A percentile compares a stretch with the other conserved stretches of the same genome.
Conservation (phyloP, 2,888 invertebrate species). For the Agonopterix heracliana region DNA sequence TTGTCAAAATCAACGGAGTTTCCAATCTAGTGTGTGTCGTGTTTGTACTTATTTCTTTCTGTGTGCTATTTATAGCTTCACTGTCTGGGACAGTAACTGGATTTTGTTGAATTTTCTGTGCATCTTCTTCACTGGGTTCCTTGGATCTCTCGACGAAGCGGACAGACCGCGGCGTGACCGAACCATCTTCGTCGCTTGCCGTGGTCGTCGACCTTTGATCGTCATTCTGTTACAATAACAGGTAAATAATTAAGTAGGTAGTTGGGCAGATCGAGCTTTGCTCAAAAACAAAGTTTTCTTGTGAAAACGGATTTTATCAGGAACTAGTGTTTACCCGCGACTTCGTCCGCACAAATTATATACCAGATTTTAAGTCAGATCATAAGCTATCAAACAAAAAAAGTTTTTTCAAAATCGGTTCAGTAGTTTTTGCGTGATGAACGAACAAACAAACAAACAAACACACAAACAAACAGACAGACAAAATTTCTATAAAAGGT, state of each 20-base stretch:
- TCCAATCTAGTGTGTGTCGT: conserved; percentile 41
- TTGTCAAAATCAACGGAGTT: conserved; percentile 52
- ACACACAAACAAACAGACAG: too few species aligned
- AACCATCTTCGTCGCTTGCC: conserved; percentile 75
- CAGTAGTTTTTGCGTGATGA: too few species aligned
- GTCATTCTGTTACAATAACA: conserved; percentile 39
- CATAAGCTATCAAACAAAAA: too few species aligned
- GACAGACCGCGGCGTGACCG: conserved; percentile 78
- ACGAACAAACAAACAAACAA: too few species aligned
- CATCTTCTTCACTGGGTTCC: conserved; percentile 36
- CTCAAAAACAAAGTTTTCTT: neutral
- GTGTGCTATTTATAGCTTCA: neutral
- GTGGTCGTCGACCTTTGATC: conserved; percentile 58
- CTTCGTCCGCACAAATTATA: too few species aligned
- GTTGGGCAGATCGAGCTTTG: neutral
- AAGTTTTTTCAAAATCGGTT: too few species aligned
- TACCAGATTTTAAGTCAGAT: too few species aligned
- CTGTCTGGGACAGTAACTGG: neutral
- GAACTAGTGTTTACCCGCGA: too few species aligned
- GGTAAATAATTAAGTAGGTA: neutral
- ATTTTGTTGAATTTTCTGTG: conserved; percentile 11
- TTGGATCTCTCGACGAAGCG: conserved; percentile 77
- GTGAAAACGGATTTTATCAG: neutral
- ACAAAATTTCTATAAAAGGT: too few species aligned
- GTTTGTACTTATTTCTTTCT: conserved; percentile 30